A percentile compares a stretch with the other conserved stretches of the same genome.
phyloP scores from a whole-genome alignment of 2,888 invertebrate genomes.

The Poecilobothrus nobilitatus region DNA sequence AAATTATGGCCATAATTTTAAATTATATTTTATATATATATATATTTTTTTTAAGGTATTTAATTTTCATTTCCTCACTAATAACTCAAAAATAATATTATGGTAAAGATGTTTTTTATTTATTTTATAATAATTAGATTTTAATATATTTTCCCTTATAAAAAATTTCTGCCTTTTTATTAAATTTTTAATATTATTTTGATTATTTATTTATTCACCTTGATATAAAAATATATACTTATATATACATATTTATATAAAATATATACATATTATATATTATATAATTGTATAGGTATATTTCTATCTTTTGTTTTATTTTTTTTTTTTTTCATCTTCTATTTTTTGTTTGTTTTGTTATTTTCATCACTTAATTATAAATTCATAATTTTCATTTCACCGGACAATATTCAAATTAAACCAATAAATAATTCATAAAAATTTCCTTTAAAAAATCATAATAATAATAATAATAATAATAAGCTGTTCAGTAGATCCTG shows the following conservation, averaged over 20 bases:
- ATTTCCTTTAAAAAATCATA: background rate
- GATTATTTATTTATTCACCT: too few species aligned
- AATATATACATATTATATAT: background rate
- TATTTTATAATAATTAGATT: too few species aligned
- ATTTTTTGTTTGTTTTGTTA: background rate
- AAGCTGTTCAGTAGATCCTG: background rate
- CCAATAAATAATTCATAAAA: slow-evolving; percentile 11
- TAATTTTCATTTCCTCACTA: too few species aligned
- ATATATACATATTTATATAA: background rate
- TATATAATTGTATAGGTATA: too few species aligned
- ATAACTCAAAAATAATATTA: too few species aligned
- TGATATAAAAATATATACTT: background rate
- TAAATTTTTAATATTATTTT: too few species aligned
- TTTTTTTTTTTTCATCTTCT: background rate
- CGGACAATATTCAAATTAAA: slow-evolving; percentile 11
- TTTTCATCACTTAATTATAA: background rate
- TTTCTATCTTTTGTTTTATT: background rate
- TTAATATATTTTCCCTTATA: too few species aligned
- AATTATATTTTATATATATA: too few species aligned
- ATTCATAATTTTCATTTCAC: slow-evolving; percentile 9
- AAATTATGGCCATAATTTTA: too few species aligned
- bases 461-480: background rate
- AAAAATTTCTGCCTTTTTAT: too few species aligned
- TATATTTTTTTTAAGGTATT: too few species aligned
- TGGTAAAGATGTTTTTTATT: too few species aligned